Conservation (phyloP, 2,113 vertebrate genomes). For the Aphelocoma coerulescens region DNA sequence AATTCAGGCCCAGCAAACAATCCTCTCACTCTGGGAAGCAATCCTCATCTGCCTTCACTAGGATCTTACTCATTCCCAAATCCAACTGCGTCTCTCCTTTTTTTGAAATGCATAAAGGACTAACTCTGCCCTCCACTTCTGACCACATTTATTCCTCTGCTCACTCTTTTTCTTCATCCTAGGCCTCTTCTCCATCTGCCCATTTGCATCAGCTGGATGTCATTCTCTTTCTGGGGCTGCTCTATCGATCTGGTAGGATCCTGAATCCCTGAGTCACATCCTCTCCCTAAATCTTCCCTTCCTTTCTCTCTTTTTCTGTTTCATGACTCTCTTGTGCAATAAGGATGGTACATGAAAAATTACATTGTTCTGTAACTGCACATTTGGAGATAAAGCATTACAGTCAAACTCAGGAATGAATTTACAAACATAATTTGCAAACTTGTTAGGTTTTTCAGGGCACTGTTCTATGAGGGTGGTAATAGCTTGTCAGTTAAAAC, state of each 20-base stretch:
- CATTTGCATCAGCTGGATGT: neutral
- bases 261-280: slow-evolving; percentile 41
- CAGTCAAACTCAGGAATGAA: neutral
- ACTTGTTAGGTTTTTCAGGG: neutral
- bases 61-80: neutral
- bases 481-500: neutral
- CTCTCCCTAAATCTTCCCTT: slow-evolving; percentile 32
- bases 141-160: neutral
- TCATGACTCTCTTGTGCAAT: neutral
- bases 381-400: slow-evolving; percentile 33
- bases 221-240: neutral
- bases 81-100: neutral
- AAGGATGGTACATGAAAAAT: slow-evolving; percentile 23
- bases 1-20: neutral
- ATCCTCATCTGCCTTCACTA: neutral
- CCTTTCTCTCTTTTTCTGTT: slow-evolving; percentile 32
- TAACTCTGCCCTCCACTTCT: neutral
- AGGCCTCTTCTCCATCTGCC: neutral
- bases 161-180: neutral
- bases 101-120: neutral
- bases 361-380: neutral
- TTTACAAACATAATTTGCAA: slow-evolving; percentile 31
- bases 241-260: slow-evolving; percentile 9
- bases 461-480: neutral
- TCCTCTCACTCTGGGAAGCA: neutral